These are phyloP conservation scores for Stenopsyche tienmushanensis DNA, from an alignment of 1,140 invertebrate genomes.

Conservation along the genomic window DNA sequence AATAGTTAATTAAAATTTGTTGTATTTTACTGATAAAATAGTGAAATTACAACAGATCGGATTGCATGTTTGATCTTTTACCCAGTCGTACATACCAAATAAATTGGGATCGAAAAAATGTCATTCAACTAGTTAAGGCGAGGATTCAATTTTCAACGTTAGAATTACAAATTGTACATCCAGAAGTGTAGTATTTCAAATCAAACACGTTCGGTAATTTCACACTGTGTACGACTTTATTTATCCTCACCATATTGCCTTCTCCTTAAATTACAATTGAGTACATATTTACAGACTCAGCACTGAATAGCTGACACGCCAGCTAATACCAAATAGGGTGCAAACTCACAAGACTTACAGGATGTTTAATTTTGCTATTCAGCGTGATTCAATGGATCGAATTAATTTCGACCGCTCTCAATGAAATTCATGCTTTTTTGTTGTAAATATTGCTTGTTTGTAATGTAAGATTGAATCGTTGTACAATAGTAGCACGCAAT, in stretches of 20 bases:
- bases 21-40: too few species aligned
- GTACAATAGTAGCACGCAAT: neutral
- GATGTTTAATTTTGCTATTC: neutral
- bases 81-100: neutral
- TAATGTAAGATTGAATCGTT: too few species aligned
- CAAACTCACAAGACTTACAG: neutral
- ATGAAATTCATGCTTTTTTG: too few species aligned
- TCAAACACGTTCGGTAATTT: neutral
- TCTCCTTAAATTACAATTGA: slow-evolving; percentile 26
- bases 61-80: too few species aligned
- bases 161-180: slow-evolving; percentile 7
- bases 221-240: slow-evolving; percentile 8
- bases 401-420: neutral
- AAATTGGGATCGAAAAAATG: too few species aligned
- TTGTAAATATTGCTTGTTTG: too few species aligned
- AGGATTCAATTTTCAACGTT: neutral
- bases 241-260: neutral
- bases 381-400: neutral
- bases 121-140: too few species aligned
- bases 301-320: slow-evolving; percentile 12
- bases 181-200: slow-evolving; percentile 1
- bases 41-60: too few species aligned
- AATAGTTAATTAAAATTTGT: too few species aligned
- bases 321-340: neutral
- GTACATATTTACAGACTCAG: slow-evolving; percentile 18